Evolutionary conservation across 2,113 vertebrate genomes (phyloP), one percentile per base, ranked within the genome.

Genomic region (Mobula birostris): DNA sequence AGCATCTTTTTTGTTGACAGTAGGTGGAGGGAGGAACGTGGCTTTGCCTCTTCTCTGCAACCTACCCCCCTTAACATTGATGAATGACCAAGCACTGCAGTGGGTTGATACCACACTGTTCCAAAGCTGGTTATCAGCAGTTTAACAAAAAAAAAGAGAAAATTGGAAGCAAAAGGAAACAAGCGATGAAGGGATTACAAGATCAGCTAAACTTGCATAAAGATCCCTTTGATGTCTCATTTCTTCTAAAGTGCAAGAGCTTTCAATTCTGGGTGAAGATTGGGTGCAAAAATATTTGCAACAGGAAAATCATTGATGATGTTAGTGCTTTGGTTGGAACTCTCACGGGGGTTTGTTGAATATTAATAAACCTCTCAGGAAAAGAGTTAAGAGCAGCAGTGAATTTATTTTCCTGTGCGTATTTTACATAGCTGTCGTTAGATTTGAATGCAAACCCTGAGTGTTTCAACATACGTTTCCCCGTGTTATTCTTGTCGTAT

Each of bases 311-410:
- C 29, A 58, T 9, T 87, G 56, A 61, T 88, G 14, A 66, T 90
- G 29, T 90, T 66, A 90, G 85, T 32, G n/a, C 61, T 17, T 88
- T 32, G 61, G 61, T 63, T 90, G 61, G 61, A 90, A 68, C 19
- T 29, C n/a, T 66, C 61, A 66, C 61, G 32, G 85, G 17, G 85
- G 61, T 68, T 63, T 90, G 63, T 90, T 90, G 85, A 90, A 90
- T 90, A 90, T 90, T 68, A 90, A 90, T 90, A 90, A n/a, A 68
- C 58, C 61, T 32, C 61, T 90, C 85, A 29, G 32, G 61, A 90
- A 90, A 66, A 19, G 21, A 87, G 83, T 58, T 4, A 9, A 27
- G 85, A 6, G 66, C 19, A 19, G 17, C 61, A 66, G 29, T 90
- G 61, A 66, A 90, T 90, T 32, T 2, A 32, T 90, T 90, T 32